These are phyloP conservation scores for Drosophila watanabei DNA, from an alignment of 1,140 invertebrate genomes.

Conservation along the genomic window DNA sequence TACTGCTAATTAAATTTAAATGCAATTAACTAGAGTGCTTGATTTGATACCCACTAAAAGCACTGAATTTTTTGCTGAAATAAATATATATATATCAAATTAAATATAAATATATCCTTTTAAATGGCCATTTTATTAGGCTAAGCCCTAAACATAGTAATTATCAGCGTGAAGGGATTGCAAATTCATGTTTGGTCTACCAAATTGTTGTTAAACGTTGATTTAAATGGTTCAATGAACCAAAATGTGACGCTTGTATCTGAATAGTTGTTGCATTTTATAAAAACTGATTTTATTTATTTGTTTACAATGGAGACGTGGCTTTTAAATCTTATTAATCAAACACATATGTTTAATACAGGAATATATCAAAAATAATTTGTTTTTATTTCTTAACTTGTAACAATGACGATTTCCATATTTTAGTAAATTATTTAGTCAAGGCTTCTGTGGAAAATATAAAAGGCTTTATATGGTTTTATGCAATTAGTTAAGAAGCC, in stretches of 20 bases:
- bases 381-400: too few relatives aligned
- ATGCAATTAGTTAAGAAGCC: too few relatives aligned
- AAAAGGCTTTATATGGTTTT: too few relatives aligned
- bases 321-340: not conserved
- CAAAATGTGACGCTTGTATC: constrained; percentile 6
- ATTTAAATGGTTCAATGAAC: constrained; percentile 45
- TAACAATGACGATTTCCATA: too few relatives aligned
- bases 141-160: constrained; percentile 31
- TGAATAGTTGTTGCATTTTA: constrained; percentile 5
- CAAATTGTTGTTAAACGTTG: constrained; percentile 40
- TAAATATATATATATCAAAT: constrained; percentile 28
- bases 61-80: constrained; percentile 35
- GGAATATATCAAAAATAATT: too few relatives aligned
- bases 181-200: constrained; percentile 7
- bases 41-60: constrained; percentile 52
- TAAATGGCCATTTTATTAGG: constrained; percentile 33
- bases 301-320: not conserved
- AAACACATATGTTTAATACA: not conserved
- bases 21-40: constrained; percentile 79
- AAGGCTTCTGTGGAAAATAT: not conserved
- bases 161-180: constrained; percentile 25
- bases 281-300: constrained; percentile 14
- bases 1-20: constrained; percentile 83
- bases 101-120: constrained; percentile 34
- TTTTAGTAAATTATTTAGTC: not conserved